Percentiles rank a stretch among this genome's conserved stretches.
Conservation (phyloP, 1,140 invertebrate genomes). For the Apocrypta bakeri region DNA sequence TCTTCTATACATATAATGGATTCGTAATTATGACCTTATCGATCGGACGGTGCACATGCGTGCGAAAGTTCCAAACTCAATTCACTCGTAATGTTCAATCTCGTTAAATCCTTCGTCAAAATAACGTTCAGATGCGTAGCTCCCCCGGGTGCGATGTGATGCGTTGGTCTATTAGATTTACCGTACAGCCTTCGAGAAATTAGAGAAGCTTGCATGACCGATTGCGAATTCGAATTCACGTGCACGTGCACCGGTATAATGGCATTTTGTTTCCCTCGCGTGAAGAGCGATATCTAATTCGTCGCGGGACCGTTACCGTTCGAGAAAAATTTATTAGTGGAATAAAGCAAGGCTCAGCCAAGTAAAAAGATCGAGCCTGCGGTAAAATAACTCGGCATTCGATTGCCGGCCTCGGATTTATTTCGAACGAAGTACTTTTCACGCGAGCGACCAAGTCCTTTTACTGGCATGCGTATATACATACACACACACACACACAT, state of each 20-base stretch:
- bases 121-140: background rate
- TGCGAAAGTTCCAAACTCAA: background rate
- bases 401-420: constrained; percentile 3
- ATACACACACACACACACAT: background rate
- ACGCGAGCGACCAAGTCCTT: background rate
- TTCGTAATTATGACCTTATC: constrained; percentile 12
- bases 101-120: background rate
- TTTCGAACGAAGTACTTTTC: background rate
- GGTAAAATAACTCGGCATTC: background rate
- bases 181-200: background rate
- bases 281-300: too few species aligned
- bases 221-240: background rate
- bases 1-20: background rate
- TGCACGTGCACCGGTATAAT: too few species aligned
- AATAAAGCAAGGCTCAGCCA: background rate
- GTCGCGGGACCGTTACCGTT: too few species aligned
- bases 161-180: background rate
- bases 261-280: too few species aligned
- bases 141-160: background rate
- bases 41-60: constrained; percentile 9
- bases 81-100: background rate
- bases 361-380: background rate
- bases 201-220: background rate
- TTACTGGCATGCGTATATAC: background rate
- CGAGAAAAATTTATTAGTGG: constrained; percentile 20